Conservation (phyloP, 2,797 vertebrate genomes). For the Zalophus californianus region DNA sequence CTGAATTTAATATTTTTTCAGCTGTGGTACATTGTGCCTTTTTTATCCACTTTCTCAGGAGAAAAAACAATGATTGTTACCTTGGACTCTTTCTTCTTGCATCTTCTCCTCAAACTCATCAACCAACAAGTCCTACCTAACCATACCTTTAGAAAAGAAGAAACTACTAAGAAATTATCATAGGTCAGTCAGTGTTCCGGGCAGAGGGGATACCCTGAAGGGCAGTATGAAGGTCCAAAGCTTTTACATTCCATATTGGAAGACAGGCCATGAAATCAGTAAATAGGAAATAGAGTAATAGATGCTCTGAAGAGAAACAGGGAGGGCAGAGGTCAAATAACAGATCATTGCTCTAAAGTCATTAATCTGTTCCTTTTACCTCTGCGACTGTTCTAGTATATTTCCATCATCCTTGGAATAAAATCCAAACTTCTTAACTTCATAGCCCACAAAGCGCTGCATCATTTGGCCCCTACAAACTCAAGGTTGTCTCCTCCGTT, state of each 20-base stretch:
- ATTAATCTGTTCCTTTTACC: not conserved
- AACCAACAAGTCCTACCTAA: not conserved
- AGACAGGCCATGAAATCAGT: not conserved
- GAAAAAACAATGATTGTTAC: not conserved
- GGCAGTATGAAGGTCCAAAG: not conserved
- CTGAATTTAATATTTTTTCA: not conserved
- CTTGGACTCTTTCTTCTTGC: not conserved
- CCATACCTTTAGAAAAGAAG: not conserved
- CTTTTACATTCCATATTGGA: not conserved
- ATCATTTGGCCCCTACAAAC: not conserved
- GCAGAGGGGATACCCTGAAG: not conserved
- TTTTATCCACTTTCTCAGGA: not conserved
- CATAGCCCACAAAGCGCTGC: not conserved
- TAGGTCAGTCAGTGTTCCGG: not conserved
- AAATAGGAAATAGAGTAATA: not conserved
- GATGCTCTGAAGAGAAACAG: not conserved
- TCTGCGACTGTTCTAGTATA: not conserved
- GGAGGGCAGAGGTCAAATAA: not conserved
- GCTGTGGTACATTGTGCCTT: not conserved
- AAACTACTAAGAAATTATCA: not conserved
- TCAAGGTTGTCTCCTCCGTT: not conserved
- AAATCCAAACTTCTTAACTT: not conserved
- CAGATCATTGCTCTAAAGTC: not conserved
- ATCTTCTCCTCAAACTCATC: not conserved
- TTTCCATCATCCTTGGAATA: not conserved